Conservation (phyloP, 2,797 vertebrate genomes). For the Cuculus canorus region DNA sequence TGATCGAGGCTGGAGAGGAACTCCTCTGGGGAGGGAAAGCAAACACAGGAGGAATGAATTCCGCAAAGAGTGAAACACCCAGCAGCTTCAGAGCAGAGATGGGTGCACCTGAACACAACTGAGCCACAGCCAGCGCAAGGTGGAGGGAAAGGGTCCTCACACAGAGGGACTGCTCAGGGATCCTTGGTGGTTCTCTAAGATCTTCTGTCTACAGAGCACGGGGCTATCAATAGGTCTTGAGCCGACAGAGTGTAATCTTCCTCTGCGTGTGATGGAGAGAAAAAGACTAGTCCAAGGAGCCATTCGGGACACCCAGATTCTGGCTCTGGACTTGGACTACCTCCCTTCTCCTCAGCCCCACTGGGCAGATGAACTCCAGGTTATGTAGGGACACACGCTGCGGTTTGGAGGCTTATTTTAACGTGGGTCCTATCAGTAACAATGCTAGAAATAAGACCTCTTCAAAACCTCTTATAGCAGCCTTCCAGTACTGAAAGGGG, state of each 20-base stretch:
- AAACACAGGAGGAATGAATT: not conserved
- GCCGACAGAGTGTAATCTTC: not conserved
- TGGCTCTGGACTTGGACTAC: not conserved
- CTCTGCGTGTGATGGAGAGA: not conserved
- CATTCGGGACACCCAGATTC: not conserved
- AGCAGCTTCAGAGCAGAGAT: rapidly evolving
- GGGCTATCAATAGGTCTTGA: not conserved
- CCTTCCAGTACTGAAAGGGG: too few relatives aligned
- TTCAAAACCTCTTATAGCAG: not conserved
- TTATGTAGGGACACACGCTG: not conserved
- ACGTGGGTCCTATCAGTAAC: not conserved
- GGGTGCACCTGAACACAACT: rapidly evolving
- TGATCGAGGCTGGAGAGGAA: slow-evolving; percentile 94
- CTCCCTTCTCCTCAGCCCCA: not conserved
- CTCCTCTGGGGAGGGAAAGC: slow-evolving; percentile 79
- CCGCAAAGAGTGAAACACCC: not conserved
- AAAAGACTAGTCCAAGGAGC: not conserved
- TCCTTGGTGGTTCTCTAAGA: not conserved
- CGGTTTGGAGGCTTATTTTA: not conserved
- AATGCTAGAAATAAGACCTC: not conserved
- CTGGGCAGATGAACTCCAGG: not conserved
- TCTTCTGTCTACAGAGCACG: not conserved
- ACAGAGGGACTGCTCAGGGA: not conserved
- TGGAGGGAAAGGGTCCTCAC: too few relatives aligned
- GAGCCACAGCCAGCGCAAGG: rapidly evolving